A percentile compares a stretch with the other conserved stretches of the same genome.
Evolutionary conservation across 2,888 invertebrate species (phyloP).

Genomic region (Nymphalis urticae): DNA sequence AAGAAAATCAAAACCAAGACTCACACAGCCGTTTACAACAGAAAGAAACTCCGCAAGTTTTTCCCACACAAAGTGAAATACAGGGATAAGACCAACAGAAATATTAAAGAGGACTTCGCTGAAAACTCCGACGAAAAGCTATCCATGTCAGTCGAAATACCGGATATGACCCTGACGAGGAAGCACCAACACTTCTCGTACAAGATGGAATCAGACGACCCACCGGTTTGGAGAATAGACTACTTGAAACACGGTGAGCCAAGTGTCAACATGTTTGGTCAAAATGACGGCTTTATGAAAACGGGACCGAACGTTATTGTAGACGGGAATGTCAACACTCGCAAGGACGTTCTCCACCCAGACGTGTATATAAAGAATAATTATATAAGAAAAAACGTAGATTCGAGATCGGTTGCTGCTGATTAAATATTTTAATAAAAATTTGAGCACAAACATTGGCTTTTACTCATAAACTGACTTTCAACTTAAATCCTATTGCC

Average conservation of each 20-base stretch:
- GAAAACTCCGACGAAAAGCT: slow-evolving; percentile 62
- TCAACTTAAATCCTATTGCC: background rate
- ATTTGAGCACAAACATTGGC: background rate
- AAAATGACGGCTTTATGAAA: slow-evolving; percentile 57
- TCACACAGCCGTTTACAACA: slow-evolving; percentile 46
- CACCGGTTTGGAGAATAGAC: slow-evolving; percentile 70
- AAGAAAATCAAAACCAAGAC: slow-evolving; percentile 43
- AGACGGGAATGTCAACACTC: slow-evolving; percentile 51
- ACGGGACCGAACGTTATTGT: slow-evolving; percentile 53
- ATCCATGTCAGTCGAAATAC: slow-evolving; percentile 65
- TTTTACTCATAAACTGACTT: background rate
- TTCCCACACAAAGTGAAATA: slow-evolving; percentile 75
- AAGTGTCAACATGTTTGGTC: slow-evolving; percentile 53
- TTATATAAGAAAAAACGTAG: slow-evolving; percentile 49
- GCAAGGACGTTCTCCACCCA: slow-evolving; percentile 64
- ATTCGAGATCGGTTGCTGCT: slow-evolving; percentile 46
- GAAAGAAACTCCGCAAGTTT: slow-evolving; percentile 68
- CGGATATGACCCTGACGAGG: slow-evolving; percentile 48
- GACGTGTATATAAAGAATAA: slow-evolving; percentile 71
- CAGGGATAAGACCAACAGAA: slow-evolving; percentile 52
- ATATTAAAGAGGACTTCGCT: slow-evolving; percentile 45
- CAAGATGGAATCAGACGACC: slow-evolving; percentile 50
- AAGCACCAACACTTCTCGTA: slow-evolving; percentile 52
- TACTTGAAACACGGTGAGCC: slow-evolving; percentile 72
- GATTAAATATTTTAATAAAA: slow-evolving; percentile 34